Conservation (phyloP, 2,888 invertebrate genomes). For the Automeris io region DNA sequence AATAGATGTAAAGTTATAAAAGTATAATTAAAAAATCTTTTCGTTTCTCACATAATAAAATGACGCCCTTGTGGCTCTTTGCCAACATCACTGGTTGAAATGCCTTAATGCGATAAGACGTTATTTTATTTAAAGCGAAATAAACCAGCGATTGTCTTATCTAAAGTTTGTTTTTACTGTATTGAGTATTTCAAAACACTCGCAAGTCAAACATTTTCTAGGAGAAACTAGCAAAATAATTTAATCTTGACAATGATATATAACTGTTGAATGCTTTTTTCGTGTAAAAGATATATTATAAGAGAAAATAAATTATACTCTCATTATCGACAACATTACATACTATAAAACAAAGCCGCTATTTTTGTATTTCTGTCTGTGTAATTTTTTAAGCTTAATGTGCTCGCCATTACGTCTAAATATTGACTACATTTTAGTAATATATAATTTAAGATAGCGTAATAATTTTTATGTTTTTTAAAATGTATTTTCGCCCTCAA, state of each 20-base stretch:
- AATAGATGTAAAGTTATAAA: no score
- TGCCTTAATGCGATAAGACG: not conserved
- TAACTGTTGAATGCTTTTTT: not conserved
- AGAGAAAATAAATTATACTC: not conserved
- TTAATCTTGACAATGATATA: not conserved
- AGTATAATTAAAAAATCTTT: no score
- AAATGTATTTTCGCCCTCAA: no score
- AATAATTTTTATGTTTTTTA: no score
- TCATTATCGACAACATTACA: no score
- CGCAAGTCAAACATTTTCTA: not conserved
- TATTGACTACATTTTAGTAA: no score
- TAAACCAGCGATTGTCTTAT: not conserved
- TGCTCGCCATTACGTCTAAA: no score
- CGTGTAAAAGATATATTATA: not conserved
- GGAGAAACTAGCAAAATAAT: not conserved
- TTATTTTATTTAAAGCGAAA: not conserved
- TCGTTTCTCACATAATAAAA: not conserved
- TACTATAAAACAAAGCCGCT: no score
- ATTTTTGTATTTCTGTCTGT: no score
- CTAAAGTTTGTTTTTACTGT: not conserved
- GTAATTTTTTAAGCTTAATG: no score
- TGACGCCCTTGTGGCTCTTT: not conserved
- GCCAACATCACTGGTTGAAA: not conserved
- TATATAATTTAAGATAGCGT: no score
- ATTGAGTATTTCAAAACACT: not conserved